phyloP scores from a whole-genome alignment of 1,140 invertebrate species.

The Tetragnatha versicolor region DNA sequence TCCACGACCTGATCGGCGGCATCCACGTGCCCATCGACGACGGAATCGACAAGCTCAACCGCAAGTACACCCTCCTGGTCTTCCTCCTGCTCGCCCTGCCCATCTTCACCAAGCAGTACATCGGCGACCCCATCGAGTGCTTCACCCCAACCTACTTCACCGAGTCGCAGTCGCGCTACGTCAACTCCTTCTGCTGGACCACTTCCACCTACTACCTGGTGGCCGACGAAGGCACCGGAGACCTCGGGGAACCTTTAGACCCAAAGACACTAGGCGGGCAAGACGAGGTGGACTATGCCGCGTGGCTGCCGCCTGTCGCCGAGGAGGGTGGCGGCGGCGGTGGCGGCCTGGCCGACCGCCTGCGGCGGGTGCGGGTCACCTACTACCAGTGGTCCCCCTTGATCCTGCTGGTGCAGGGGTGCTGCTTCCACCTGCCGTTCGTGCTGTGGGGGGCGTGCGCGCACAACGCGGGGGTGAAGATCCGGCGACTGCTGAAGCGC shows the following conservation, averaged over 20 bases:
- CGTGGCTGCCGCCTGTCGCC: constrained; percentile 53
- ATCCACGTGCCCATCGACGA: constrained; percentile 69
- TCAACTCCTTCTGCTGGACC: constrained; percentile 65
- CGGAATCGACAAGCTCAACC: constrained; percentile 68
- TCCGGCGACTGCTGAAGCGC: constrained; percentile 63
- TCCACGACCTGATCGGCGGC: constrained; percentile 64
- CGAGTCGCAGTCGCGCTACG: constrained; percentile 64
- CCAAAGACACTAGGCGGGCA: constrained; percentile 53
- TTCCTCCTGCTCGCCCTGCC: constrained; percentile 69
- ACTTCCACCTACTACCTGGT: constrained; percentile 64
- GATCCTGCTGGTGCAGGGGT: constrained; percentile 68
- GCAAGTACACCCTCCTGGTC: constrained; percentile 68
- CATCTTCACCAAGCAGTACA: constrained; percentile 69
- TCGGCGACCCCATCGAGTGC: constrained; percentile 68
- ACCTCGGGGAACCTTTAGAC: constrained; percentile 55
- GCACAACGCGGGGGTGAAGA: constrained; percentile 63
- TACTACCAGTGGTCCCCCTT: constrained; percentile 72
- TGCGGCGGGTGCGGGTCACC: constrained; percentile 62
- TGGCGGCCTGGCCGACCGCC: constrained; percentile 58
- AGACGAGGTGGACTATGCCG: constrained; percentile 60
- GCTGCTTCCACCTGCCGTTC: constrained; percentile 69
- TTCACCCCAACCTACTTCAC: constrained; percentile 66
- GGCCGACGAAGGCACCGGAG: constrained; percentile 57
- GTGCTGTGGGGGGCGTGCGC: constrained; percentile 68
- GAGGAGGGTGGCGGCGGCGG: constrained; percentile 57